Conservation (phyloP, 2,888 invertebrate species). For the Sarcophaga rosellei region DNA sequence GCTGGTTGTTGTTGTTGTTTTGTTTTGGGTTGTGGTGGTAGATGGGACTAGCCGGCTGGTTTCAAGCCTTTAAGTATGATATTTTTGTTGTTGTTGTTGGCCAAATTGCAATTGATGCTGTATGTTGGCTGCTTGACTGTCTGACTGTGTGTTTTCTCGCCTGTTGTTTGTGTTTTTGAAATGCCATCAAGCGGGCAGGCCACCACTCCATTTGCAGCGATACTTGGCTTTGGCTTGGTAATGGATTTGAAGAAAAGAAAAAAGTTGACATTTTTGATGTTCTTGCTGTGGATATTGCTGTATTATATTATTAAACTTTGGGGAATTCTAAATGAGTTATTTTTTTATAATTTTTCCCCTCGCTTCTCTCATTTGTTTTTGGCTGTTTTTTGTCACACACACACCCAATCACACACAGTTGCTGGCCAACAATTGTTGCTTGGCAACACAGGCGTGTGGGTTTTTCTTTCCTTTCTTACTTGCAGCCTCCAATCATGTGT, state of each 20-base stretch:
- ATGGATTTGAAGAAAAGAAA: not conserved
- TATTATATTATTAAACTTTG: conserved; percentile 63
- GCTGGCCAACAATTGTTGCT: too few species aligned
- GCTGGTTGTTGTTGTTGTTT: conserved; percentile 16
- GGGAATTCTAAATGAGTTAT: conserved; percentile 69
- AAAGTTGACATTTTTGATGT: not conserved
- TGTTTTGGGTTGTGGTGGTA: not conserved
- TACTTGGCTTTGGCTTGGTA: not conserved
- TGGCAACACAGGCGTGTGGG: not conserved
- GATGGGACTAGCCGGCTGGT: not conserved
- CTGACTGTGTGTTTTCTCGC: not conserved
- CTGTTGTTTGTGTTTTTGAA: conserved; percentile 37
- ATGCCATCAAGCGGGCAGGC: not conserved
- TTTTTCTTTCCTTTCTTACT: conserved; percentile 41
- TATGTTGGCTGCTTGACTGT: not conserved
- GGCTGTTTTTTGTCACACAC: not conserved
- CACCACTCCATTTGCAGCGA: too few species aligned
- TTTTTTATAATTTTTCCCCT: conserved; percentile 17
- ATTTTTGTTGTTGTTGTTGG: not conserved
- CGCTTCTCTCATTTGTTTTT: too few species aligned
- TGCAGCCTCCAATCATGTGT: conserved; percentile 43
- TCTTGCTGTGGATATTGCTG: conserved; percentile 4
- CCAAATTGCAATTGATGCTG: conserved; percentile 16
- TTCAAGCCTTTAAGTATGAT: not conserved
- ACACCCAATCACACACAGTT: not conserved